Percentiles rank a stretch among this genome's conserved stretches.
Evolutionary conservation across 1,140 invertebrate genomes (phyloP).

Genomic region (Bilobella aurantiaca): DNA sequence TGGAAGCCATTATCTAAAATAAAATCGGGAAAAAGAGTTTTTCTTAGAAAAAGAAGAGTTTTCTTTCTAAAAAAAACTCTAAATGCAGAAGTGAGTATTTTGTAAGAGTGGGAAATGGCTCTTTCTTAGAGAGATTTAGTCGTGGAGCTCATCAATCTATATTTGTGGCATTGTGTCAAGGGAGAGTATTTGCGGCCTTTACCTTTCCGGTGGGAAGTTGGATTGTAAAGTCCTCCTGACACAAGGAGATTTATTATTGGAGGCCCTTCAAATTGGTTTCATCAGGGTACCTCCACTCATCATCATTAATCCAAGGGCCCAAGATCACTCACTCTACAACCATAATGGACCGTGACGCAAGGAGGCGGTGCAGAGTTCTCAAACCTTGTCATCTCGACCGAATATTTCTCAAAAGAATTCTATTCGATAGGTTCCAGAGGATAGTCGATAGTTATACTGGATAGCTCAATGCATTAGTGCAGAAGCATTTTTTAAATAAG

Average conservation of each 20-base stretch:
- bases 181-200: background rate
- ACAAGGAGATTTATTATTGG: background rate
- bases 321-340: background rate
- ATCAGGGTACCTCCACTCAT: background rate
- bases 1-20: too few species aligned
- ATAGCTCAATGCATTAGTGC: too few species aligned
- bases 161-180: constrained; percentile 5
- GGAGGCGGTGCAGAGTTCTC: background rate
- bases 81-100: too few species aligned
- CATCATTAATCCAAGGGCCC: background rate
- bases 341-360: background rate
- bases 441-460: too few species aligned
- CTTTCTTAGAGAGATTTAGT: background rate
- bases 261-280: background rate
- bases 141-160: constrained; percentile 4
- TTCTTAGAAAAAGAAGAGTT: too few species aligned
- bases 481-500: too few species aligned
- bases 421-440: too few species aligned
- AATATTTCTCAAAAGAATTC: too few species aligned
- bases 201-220: background rate
- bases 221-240: background rate
- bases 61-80: too few species aligned
- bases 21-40: too few species aligned
- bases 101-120: background rate
- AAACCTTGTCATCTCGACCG: too few species aligned